Conservation (phyloP, 2,113 vertebrate species). For the Eudyptes chrysolophus region DNA sequence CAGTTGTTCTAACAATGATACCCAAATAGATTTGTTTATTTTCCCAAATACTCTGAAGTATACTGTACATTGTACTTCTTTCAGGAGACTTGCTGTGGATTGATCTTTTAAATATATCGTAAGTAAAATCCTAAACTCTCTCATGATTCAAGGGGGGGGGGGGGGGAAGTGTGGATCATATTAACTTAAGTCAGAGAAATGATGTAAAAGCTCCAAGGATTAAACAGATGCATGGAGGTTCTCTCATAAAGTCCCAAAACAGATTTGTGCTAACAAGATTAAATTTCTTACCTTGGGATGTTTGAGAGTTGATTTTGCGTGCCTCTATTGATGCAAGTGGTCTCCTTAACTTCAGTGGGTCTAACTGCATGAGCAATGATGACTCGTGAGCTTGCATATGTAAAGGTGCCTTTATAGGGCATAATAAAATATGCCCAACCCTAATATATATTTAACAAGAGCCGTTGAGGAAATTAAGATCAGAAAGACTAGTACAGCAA, state of each 20-base stretch:
- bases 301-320: neutral
- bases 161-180: neutral
- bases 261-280: slow-evolving; percentile 6
- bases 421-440: neutral
- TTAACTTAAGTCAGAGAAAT: slow-evolving; percentile 11
- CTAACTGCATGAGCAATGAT: neutral
- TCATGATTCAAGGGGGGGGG: neutral
- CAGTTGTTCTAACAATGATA: neutral
- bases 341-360: neutral
- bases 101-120: neutral
- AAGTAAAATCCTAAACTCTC: neutral
- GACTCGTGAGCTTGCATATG: neutral
- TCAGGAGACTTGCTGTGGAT: neutral
- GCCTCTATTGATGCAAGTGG: neutral
- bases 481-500: neutral
- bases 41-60: neutral
- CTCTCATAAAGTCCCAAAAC: neutral
- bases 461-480: neutral
- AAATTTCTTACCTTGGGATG: slow-evolving; percentile 27
- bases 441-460: neutral
- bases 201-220: slow-evolving; percentile 10
- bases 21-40: neutral
- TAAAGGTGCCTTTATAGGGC: neutral
- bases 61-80: neutral
- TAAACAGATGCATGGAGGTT: slow-evolving; percentile 6